A percentile compares a stretch with the other conserved stretches of the same genome.
phyloP scores from a whole-genome alignment of 2,888 invertebrate genomes.

The Chloroclystis v-ata region DNA sequence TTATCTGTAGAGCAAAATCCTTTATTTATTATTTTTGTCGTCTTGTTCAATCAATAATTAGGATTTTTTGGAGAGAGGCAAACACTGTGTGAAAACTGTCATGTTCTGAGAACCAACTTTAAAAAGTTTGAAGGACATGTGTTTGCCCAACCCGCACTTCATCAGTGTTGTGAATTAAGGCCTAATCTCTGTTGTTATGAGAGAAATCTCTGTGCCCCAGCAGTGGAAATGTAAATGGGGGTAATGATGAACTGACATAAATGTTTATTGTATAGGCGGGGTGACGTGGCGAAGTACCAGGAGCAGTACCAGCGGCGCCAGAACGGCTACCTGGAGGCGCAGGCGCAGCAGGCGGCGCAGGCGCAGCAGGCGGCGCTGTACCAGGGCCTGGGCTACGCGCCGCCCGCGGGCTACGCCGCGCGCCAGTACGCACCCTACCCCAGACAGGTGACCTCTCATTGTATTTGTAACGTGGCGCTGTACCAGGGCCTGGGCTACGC shows the following conservation, averaged over 20 bases:
- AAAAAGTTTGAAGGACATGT: no score
- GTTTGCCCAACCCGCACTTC: no score
- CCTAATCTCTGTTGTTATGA: no score
- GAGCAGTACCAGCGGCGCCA: conserved; percentile 54
- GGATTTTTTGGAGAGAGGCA: no score
- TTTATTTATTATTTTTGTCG: no score
- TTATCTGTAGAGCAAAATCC: no score
- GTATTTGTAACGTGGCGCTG: conserved; percentile 32
- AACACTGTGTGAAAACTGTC: no score
- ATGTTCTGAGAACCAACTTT: no score
- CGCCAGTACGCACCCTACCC: conserved; percentile 43
- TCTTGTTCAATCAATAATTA: no score
- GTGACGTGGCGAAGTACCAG: conserved; percentile 50
- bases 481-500: conserved; percentile 49
- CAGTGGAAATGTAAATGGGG: no score
- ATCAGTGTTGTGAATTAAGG: no score
- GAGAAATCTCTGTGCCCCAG: no score
- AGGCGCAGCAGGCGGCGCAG: conserved; percentile 34
- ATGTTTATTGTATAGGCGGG: neutral
- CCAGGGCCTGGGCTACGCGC: conserved; percentile 46
- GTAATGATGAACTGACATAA: neutral
- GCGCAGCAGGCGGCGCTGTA: conserved; percentile 34
- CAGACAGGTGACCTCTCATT: conserved; percentile 8
- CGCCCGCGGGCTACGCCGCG: conserved; percentile 30
- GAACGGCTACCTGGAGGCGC: conserved; percentile 32